Evolutionary conservation across 2,113 vertebrate species (phyloP).

Genomic region (Semicossyphus pulcher): DNA sequence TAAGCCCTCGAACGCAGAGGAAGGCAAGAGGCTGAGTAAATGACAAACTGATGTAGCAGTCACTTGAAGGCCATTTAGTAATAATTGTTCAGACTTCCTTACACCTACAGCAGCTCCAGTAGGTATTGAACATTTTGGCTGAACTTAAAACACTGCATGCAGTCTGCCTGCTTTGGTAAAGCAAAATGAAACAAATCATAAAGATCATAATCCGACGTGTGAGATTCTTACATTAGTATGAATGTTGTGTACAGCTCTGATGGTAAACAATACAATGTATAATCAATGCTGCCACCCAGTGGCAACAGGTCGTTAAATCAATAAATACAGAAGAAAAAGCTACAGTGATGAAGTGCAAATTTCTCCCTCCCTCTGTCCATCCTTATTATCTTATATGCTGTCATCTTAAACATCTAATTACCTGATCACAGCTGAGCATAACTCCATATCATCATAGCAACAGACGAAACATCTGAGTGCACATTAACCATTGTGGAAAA

Average conservation of each 20-base stretch:
- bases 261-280: constrained; percentile 43
- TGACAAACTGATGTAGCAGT: background rate
- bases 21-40: constrained; percentile 14
- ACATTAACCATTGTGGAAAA: constrained; percentile 11
- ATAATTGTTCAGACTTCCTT: background rate
- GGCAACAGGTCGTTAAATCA: constrained; percentile 45
- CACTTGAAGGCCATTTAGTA: constrained; percentile 4
- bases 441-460: constrained; percentile 15
- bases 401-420: background rate
- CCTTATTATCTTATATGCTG: background rate
- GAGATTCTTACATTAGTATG: background rate
- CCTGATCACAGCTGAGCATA: constrained; percentile 12
- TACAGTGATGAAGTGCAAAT: constrained; percentile 56
- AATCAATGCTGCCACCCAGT: constrained; percentile 71
- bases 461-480: constrained; percentile 1
- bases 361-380: constrained; percentile 24
- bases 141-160: constrained; percentile 8
- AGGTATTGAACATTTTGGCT: background rate
- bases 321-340: constrained; percentile 56
- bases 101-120: background rate
- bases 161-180: constrained; percentile 17
- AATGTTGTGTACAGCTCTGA: constrained; percentile 25
- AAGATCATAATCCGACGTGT: background rate
- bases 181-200: background rate
- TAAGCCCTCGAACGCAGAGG: constrained; percentile 7